Evolutionary conservation across 2,113 vertebrate species (phyloP), one percentile per base, ranked within the genome.

Genomic region (Callospermophilus lateralis): DNA sequence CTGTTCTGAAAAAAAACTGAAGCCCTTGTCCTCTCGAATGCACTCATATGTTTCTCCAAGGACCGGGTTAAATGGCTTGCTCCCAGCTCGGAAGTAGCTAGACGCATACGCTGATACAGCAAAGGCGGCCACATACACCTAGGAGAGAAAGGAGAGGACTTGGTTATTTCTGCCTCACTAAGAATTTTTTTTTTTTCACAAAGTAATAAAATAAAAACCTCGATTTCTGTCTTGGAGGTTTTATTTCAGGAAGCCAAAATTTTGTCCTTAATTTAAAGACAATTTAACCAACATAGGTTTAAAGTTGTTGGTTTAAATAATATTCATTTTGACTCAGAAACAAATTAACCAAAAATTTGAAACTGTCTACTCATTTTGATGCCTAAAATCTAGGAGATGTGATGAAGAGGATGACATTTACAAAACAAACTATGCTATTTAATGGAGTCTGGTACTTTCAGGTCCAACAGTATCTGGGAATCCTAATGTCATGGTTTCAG

Each of bases 21-120:
- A 99, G 97, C 99, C 99, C 98, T 99, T 99, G 98, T 99, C 99
- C 92, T 99, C 99, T 4, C 99, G 99, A 74, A 99, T 98, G 97
- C 99, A 99, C 98, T 99, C 99, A 2, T 99, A 99, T 0, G 99
- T 99, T 98, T 99, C 99, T 97, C 99, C 99, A 65, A 99, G 99
- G 63, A 99, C 98, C 0, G 99, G 99, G 97, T 99, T 99, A 97
- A 99, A 99, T 19, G 99, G 99, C 93, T 99, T 99, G 94, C 99
- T 99, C 87, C 99, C 99, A 4, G 99, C 99, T 97, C 99, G 98
- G 98, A 99, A 99, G 98, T 99, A 99, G 98, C 99, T 99, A 90
- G 99, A 99, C 1, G 99, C 99, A 67, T 99, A 99, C 0, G 99
- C 99, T 0, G 99, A 99, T 37, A 99, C 98, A 3, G 99, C 99